phyloP scores from a whole-genome alignment of 2,113 vertebrate species.

The Rhea americana region DNA sequence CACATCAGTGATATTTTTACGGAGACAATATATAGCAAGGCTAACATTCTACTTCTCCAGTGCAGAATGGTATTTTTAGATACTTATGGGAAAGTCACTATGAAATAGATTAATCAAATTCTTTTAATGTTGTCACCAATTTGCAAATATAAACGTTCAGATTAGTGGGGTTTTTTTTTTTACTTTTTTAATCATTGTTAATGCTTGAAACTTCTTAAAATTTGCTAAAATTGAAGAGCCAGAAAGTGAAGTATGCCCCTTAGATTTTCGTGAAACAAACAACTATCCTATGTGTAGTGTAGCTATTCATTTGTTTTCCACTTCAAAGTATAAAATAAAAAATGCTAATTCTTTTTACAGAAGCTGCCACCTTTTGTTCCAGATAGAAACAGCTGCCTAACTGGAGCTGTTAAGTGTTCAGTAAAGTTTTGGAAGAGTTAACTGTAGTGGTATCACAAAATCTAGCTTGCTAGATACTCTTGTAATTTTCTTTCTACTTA shows the following conservation, averaged over 20 bases:
- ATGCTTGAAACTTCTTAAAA: neutral
- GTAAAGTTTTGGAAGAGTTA: neutral
- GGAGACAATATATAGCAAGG: neutral
- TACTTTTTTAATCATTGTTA: neutral
- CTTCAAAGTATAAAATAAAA: neutral
- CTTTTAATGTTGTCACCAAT: neutral
- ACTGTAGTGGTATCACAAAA: neutral
- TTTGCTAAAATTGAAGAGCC: neutral
- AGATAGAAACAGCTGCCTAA: neutral
- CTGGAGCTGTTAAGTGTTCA: neutral
- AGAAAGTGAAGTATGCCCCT: neutral
- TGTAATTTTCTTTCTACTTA: neutral
- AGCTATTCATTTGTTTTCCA: neutral
- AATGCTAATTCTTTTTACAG: neutral
- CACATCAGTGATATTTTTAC: neutral
- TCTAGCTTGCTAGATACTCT: neutral
- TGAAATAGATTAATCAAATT: neutral
- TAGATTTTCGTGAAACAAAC: neutral
- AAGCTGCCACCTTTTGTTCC: neutral
- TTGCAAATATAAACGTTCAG: neutral
- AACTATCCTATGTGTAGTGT: neutral
- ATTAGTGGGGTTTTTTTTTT: neutral
- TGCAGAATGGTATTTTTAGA: neutral
- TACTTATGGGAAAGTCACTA: neutral
- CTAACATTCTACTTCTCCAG: neutral